A percentile compares a stretch with the other conserved stretches of the same genome.
phyloP scores from a whole-genome alignment of 53 echinoderm and acorn worm genomes.

The Temnopleurus reevesii region DNA sequence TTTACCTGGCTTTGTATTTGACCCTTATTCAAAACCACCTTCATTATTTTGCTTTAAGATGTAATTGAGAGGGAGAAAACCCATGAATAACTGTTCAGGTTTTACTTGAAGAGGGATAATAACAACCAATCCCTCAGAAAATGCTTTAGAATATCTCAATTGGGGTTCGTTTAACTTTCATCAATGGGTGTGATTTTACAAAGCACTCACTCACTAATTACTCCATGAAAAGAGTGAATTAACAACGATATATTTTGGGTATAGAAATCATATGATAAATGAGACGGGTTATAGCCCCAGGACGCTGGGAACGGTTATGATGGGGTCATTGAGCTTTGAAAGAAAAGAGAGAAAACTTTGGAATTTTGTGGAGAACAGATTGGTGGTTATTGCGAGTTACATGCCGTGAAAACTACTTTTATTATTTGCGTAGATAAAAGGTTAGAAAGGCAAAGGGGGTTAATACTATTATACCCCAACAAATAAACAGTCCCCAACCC shows the following conservation, averaged over 20 bases:
- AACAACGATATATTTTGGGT: background rate
- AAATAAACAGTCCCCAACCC: background rate
- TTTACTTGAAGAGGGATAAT: background rate
- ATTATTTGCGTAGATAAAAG: background rate
- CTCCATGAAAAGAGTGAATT: slow-evolving; percentile 33
- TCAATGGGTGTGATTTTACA: slow-evolving; percentile 35
- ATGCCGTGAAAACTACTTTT: slow-evolving; percentile 10
- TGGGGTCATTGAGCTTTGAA: slow-evolving; percentile 22
- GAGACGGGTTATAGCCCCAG: slow-evolving; percentile 12
- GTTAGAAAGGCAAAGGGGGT: background rate
- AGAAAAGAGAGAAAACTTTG: background rate
- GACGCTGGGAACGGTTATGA: background rate
- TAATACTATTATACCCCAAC: background rate
- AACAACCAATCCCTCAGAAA: background rate
- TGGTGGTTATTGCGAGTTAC: background rate
- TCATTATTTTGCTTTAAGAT: background rate
- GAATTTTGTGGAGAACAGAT: slow-evolving; percentile 1
- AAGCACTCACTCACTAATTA: slow-evolving; percentile 40
- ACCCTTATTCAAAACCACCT: background rate
- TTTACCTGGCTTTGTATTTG: slow-evolving; percentile 23
- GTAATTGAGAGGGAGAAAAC: background rate
- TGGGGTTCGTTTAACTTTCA: slow-evolving; percentile 34
- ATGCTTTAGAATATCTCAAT: background rate
- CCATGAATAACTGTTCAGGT: slow-evolving; percentile 20
- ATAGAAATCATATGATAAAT: slow-evolving; percentile 21